Base-by-base conservation (phyloP, 2,113 vertebrate species). In the Aleadryas rufinucha region DNA sequence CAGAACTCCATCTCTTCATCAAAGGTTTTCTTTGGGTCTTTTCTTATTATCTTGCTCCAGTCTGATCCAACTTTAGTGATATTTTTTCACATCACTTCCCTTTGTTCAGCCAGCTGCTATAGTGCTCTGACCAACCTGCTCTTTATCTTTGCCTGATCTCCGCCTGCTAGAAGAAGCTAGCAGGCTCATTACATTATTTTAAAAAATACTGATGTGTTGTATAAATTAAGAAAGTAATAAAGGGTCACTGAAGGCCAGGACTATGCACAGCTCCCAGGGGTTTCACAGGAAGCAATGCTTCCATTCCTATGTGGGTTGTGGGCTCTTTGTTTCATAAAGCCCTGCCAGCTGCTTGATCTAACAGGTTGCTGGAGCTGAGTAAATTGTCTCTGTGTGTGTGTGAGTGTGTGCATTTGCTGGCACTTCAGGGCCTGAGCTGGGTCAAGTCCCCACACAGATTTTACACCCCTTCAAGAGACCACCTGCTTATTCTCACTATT, bases 101-200 rank as follows among this genome's bases (percentile, higher is more conserved):
- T 96, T 89, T 93, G 74, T 87, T 94, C 65, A 89, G 70, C 30
- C 77, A 93, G 81, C 72, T 92, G 83, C 83, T 61, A 18, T 11
- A 33, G n/a, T 66, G 39, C 68, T 92, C 87, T 57, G 63, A 71
- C 61, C 80, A 91, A 15, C 77, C 61, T 94, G 77, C 26, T 87
- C 83, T 94, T 95, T 86, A 77, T 92, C 72, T 68, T 89, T 86
- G 66, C 17, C 39, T 87, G 79, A 77, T 92, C 83, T 81, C 65
- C 86, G 56, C 59, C 68, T 77, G 47, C 66, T 80, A 79, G 50
- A 90, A 88, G 83, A 91, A 84, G 28, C 83, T 74, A 74, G 27
- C 8, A 42, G 52, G 52, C 41, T 95, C 16, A 31, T 89, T 89
- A 68, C 37, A 19, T 54, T 75, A 68, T 84, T 88, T 57, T 14